Conservation (phyloP, 2,888 invertebrate genomes). For the Dasysyrphus tricinctus region DNA sequence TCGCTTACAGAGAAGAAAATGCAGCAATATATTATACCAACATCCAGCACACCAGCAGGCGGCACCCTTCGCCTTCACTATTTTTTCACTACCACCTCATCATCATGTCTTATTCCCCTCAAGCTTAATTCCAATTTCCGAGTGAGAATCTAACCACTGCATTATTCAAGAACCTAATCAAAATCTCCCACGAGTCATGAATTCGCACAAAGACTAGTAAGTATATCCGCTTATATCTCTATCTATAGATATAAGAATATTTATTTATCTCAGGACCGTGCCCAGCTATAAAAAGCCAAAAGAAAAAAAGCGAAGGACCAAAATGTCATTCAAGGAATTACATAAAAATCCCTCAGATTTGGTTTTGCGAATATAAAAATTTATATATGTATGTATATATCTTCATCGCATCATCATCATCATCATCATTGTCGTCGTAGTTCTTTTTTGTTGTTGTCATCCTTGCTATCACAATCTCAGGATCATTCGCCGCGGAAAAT, state of each 20-base stretch:
- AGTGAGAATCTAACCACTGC: conserved; percentile 72
- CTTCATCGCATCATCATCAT: conserved; percentile 38
- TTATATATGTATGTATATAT: neutral
- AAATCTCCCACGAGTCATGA: conserved; percentile 74
- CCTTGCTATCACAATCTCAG: conserved; percentile 51
- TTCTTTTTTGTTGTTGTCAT: conserved; percentile 33
- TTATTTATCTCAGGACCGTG: conserved; percentile 15
- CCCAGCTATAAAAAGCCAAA: neutral
- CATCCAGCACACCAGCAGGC: neutral
- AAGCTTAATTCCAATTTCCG: conserved; percentile 74
- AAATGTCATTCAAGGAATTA: conserved; percentile 67
- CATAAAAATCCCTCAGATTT: conserved; percentile 72
- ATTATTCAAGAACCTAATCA: conserved; percentile 75
- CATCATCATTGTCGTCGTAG: conserved; percentile 49
- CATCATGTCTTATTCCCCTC: conserved; percentile 39
- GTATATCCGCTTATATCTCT: conserved; percentile 10
- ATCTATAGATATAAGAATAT: neutral
- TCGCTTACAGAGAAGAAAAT: conserved; percentile 49
- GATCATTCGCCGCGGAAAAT: conserved; percentile 71
- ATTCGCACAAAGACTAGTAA: conserved; percentile 27
- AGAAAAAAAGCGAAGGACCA: neutral
- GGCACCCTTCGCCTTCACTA: neutral
- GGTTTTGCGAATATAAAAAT: conserved; percentile 64
- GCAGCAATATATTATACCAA: conserved; percentile 32
- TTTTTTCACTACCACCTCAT: neutral